Conservation (phyloP, 2,888 invertebrate genomes). For the Caenorhabditis uteleia region DNA sequence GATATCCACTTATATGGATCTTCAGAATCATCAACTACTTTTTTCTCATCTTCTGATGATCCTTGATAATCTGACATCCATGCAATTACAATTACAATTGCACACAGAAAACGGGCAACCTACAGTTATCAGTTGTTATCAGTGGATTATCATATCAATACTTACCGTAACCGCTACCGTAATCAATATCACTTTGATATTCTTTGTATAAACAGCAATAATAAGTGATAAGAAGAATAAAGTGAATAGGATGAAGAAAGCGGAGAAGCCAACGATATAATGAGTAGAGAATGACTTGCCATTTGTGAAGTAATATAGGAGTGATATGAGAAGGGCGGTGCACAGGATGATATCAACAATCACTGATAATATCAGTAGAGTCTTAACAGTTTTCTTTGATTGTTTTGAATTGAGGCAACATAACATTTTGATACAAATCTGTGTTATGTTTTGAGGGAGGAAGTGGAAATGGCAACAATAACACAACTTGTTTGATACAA, state of each 20-base stretch:
- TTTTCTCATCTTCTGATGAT: slow-evolving; percentile 8
- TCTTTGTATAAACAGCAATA: slow-evolving; percentile 21
- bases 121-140: too few relatives aligned
- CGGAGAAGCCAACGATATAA: slow-evolving; percentile 24
- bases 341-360: slow-evolving; percentile 27
- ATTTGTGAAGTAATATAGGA: slow-evolving; percentile 22
- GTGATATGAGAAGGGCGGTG: slow-evolving; percentile 21
- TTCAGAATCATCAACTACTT: slow-evolving; percentile 4
- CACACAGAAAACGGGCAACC: slow-evolving; percentile 31
- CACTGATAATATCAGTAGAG: slow-evolving; percentile 18
- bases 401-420: slow-evolving; percentile 7
- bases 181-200: slow-evolving; percentile 20
- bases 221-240: slow-evolving; percentile 18
- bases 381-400: slow-evolving; percentile 16
- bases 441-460: too few relatives aligned
- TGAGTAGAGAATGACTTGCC: slow-evolving; percentile 28
- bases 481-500: too few relatives aligned
- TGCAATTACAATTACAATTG: slow-evolving; percentile 28
- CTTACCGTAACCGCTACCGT: slow-evolving; percentile 27
- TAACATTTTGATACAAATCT: slow-evolving; percentile 1
- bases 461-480: too few relatives aligned
- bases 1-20: slow-evolving; percentile 35
- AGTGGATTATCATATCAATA: background rate
- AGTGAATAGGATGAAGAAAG: slow-evolving; percentile 31
- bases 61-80: slow-evolving; percentile 29